phyloP scores from a whole-genome alignment of 2,797 vertebrate species.

The Siniperca scherzeri region DNA sequence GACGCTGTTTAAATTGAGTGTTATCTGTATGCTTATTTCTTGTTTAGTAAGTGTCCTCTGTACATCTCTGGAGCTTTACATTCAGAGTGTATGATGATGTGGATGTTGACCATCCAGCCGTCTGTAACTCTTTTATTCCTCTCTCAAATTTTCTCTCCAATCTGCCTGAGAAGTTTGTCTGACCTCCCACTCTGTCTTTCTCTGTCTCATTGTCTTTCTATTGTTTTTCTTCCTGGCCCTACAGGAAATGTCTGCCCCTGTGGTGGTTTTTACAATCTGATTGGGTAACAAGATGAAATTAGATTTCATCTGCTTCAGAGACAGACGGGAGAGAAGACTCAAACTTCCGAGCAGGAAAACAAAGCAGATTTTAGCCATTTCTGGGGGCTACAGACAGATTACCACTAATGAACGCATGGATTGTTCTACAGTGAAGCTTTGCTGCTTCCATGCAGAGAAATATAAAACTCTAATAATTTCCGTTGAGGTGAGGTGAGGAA shows the following conservation, averaged over 20 bases:
- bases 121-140: background rate
- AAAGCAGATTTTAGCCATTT: slow-evolving; percentile 39
- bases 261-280: slow-evolving; percentile 50
- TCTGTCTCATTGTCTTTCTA: slow-evolving; percentile 16
- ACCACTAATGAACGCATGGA: slow-evolving; percentile 36
- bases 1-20: background rate
- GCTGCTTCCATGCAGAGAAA: slow-evolving; percentile 26
- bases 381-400: slow-evolving; percentile 30
- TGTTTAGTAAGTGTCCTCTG: slow-evolving; percentile 3
- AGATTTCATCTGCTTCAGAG: slow-evolving; percentile 60
- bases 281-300: slow-evolving; percentile 68
- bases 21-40: slow-evolving; percentile 21
- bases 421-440: slow-evolving; percentile 16
- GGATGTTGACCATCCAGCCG: background rate
- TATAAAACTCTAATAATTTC: slow-evolving; percentile 43
- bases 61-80: slow-evolving; percentile 3
- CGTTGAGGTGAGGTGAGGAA: slow-evolving; percentile 18
- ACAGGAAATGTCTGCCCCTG: slow-evolving; percentile 36
- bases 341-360: slow-evolving; percentile 34
- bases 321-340: slow-evolving; percentile 46
- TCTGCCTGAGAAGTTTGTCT: background rate
- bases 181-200: slow-evolving; percentile 14
- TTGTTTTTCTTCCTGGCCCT: background rate
- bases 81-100: slow-evolving; percentile 14
- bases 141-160: slow-evolving; percentile 17